phyloP scores from a whole-genome alignment of 2,797 vertebrate genomes.

The Okamejei kenojei region DNA sequence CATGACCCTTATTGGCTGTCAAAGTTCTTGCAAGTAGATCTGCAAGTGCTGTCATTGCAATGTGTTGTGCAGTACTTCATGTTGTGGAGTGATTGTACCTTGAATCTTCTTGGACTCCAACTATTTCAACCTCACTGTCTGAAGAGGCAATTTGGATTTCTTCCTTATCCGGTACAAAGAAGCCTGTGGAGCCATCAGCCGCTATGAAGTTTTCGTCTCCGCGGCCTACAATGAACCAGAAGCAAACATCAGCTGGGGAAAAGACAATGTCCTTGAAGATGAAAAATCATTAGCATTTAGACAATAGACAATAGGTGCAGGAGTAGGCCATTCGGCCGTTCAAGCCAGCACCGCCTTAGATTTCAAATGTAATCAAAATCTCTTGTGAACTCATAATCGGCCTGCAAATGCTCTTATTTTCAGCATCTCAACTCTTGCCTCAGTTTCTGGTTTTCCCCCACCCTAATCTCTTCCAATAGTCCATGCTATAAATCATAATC shows the following conservation, averaged over 20 bases:
- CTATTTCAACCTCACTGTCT: conserved; percentile 94
- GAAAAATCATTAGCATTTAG: not conserved
- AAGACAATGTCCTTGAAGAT: not conserved
- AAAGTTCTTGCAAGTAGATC: too few relatives aligned
- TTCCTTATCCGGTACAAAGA: conserved; percentile 66
- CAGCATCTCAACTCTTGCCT: not conserved
- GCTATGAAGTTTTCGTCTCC: conserved; percentile 69
- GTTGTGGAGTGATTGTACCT: conserved; percentile 60
- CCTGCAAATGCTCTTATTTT: not conserved
- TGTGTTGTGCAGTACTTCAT: not conserved
- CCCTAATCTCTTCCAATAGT: not conserved
- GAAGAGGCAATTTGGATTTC: conserved; percentile 83
- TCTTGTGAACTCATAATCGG: not conserved
- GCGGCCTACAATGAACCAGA: conserved; percentile 63
- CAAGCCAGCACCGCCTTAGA: too few relatives aligned
- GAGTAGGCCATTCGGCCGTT: too few relatives aligned
- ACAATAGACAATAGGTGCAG: too few relatives aligned
- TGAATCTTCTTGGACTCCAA: conserved; percentile 87
- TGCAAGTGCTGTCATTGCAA: too few relatives aligned
- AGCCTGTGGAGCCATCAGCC: conserved; percentile 57
- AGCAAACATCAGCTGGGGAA: not conserved
- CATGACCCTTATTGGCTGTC: too few relatives aligned
- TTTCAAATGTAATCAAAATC: not conserved
- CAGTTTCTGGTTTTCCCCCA: not conserved
- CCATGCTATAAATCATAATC: not conserved